A percentile compares a stretch with the other conserved stretches of the same genome.
Evolutionary conservation across 1,140 invertebrate genomes (phyloP).

Genomic region (Idris sp.): DNA sequence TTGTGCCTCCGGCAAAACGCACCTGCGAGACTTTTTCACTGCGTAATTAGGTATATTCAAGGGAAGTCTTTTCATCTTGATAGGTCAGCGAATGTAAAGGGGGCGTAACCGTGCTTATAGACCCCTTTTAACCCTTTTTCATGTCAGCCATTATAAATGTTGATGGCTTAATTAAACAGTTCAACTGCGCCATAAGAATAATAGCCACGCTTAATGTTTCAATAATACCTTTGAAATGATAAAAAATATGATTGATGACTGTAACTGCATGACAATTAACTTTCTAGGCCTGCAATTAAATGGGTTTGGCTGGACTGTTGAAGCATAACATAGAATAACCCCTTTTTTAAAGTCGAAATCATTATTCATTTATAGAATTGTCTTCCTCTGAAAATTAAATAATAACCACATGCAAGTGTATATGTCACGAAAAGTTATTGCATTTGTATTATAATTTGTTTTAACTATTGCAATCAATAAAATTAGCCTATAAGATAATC

Average conservation of each 20-base stretch:
- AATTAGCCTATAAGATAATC: slow-evolving; percentile 52
- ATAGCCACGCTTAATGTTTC: slow-evolving; percentile 33
- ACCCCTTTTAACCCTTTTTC: slow-evolving; percentile 57
- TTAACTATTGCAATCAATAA: slow-evolving; percentile 32
- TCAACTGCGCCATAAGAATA: slow-evolving; percentile 1
- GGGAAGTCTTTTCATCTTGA: slow-evolving; percentile 62
- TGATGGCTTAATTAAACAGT: slow-evolving; percentile 41
- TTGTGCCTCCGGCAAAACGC: slow-evolving; percentile 44
- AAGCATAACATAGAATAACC: no score
- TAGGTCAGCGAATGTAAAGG: slow-evolving; percentile 62
- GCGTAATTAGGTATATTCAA: slow-evolving; percentile 69
- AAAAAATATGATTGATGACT: slow-evolving; percentile 33
- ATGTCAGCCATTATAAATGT: slow-evolving; percentile 17
- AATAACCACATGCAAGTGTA: slow-evolving; percentile 6
- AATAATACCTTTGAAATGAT: slow-evolving; percentile 28
- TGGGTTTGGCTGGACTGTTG: no score
- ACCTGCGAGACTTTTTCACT: slow-evolving; percentile 68
- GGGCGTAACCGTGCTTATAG: slow-evolving; percentile 63
- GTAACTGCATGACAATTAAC: slow-evolving; percentile 36
- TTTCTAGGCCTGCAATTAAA: slow-evolving; percentile 15
- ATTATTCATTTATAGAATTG: slow-evolving; percentile 4
- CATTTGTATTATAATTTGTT: slow-evolving; percentile 19
- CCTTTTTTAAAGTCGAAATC: no score
- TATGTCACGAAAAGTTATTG: slow-evolving; percentile 3
- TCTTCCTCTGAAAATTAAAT: no score